Conservation (phyloP, 2,888 invertebrate species). For the Caenorhabditis becei region DNA sequence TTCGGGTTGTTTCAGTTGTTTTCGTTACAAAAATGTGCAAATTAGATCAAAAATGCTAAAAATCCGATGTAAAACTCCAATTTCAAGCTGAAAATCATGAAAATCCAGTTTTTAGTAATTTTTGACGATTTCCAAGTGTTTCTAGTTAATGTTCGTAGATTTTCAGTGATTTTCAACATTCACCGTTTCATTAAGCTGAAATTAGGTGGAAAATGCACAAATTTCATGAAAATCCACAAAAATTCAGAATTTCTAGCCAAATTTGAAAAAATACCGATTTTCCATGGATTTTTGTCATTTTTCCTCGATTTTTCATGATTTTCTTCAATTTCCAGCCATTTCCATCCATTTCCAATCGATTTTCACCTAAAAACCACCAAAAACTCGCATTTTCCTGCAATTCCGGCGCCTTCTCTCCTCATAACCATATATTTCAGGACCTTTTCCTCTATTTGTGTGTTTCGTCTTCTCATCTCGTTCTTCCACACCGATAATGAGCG, state of each 20-base stretch:
- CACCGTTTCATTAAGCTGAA: too few relatives aligned
- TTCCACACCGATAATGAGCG: slow-evolving; percentile 45
- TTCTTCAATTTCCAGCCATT: not conserved
- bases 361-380: not conserved
- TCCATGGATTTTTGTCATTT: not conserved
- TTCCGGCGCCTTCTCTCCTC: not conserved
- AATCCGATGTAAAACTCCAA: not conserved
- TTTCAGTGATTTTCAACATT: too few relatives aligned
- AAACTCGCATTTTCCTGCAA: not conserved
- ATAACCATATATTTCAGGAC: slow-evolving; percentile 39
- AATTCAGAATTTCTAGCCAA: not conserved
- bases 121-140: too few relatives aligned
- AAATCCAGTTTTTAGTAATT: too few relatives aligned
- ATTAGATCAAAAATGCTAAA: too few relatives aligned
- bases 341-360: not conserved
- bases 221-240: too few relatives aligned
- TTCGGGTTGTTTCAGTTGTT: not conserved
- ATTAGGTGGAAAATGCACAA: too few relatives aligned
- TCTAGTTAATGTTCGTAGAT: too few relatives aligned
- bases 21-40: not conserved
- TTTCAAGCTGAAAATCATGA: not conserved
- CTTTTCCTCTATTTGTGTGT: slow-evolving; percentile 23
- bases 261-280: not conserved
- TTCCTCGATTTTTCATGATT: not conserved
- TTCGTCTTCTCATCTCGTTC: slow-evolving; percentile 18